Evolutionary conservation across 2,113 vertebrate genomes (phyloP).

Genomic region (Hippolais icterina): DNA sequence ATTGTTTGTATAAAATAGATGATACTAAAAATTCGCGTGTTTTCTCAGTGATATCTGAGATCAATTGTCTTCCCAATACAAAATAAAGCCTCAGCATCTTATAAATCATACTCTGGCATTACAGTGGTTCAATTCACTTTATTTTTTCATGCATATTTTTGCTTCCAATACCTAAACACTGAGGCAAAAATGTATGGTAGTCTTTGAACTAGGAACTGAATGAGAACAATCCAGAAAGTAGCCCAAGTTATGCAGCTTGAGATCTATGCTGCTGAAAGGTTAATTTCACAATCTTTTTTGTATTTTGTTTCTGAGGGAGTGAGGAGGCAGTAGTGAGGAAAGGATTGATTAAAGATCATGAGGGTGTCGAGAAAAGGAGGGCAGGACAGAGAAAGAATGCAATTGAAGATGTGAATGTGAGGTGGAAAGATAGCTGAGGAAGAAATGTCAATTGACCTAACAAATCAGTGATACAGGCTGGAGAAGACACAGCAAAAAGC

Average conservation of each 20-base stretch:
- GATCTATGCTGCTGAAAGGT: background rate
- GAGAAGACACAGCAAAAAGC: background rate
- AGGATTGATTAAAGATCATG: background rate
- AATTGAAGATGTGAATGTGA: background rate
- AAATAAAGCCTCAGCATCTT: background rate
- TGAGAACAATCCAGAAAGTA: background rate
- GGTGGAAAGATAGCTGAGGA: background rate
- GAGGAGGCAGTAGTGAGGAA: background rate
- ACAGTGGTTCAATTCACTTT: background rate
- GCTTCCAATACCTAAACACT: background rate
- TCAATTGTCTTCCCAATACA: background rate
- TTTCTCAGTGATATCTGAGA: background rate
- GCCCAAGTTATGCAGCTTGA: background rate
- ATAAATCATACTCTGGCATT: background rate
- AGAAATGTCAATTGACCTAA: background rate
- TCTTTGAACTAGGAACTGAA: background rate
- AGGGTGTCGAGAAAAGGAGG: background rate
- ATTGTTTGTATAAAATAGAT: background rate
- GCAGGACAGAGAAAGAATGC: background rate
- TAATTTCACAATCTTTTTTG: background rate
- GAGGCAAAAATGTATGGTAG: background rate
- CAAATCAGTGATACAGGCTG: background rate
- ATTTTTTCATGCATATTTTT: background rate
- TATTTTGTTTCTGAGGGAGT: background rate
- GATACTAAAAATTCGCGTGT: background rate